Evolutionary conservation across 2,888 invertebrate genomes (phyloP).

Genomic region (Yponomeuta evonymella): DNA sequence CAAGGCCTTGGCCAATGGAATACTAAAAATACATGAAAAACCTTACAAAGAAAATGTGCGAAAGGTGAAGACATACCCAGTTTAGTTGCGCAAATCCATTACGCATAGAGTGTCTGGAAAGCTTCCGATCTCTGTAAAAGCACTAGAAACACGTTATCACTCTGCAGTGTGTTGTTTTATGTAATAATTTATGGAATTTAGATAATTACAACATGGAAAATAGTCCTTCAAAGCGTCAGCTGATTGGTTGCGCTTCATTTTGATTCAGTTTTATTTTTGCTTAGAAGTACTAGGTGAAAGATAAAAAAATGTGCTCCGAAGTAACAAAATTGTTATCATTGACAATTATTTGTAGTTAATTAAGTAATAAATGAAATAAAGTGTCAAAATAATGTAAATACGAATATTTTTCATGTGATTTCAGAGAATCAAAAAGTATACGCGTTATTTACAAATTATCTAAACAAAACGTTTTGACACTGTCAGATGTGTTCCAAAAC

Average conservation of each 20-base stretch:
- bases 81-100: conserved; percentile 23
- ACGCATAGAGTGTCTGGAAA: conserved; percentile 26
- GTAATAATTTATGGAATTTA: conserved; percentile 62
- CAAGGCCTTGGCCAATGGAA: conserved; percentile 10
- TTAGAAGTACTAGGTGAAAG: background rate
- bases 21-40: conserved; percentile 18
- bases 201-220: conserved; percentile 56
- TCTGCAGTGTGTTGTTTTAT: conserved; percentile 49
- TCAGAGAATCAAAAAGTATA: background rate
- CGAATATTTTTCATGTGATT: background rate
- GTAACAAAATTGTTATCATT: background rate
- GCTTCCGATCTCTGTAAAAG: conserved; percentile 27
- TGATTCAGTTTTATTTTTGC: conserved; percentile 11
- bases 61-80: conserved; percentile 24
- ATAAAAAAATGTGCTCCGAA: background rate
- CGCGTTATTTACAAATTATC: background rate
- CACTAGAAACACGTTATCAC: conserved; percentile 27
- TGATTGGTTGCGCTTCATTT: conserved; percentile 48
- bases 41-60: conserved; percentile 16
- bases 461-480: background rate
- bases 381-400: background rate
- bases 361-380: background rate
- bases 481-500: background rate
- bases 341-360: background rate
- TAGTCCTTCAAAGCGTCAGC: conserved; percentile 60